phyloP scores from a whole-genome alignment of 2,797 vertebrate species.

The Enteromius argenteus region DNA sequence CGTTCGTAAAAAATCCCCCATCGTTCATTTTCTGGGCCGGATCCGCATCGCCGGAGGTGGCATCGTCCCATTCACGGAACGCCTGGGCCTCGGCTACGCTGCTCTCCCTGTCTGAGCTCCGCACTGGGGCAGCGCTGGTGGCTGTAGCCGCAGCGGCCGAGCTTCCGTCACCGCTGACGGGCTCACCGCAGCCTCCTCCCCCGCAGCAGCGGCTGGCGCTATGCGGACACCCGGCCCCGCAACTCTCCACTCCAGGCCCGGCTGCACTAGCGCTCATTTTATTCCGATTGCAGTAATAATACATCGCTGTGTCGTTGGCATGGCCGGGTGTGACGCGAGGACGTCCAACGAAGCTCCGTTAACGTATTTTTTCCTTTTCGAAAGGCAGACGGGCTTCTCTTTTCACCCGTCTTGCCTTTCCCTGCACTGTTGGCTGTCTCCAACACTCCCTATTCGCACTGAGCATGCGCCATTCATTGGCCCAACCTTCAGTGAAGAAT shows the following conservation, averaged over 20 bases:
- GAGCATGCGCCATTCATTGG: conserved; percentile 62
- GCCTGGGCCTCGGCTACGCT: conserved; percentile 59
- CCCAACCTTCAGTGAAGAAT: conserved; percentile 55
- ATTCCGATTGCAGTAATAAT: conserved; percentile 65
- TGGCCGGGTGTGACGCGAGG: conserved; percentile 48
- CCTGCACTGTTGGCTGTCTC: conserved; percentile 57
- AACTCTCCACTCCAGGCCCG: conserved; percentile 58
- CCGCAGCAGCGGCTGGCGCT: conserved; percentile 55
- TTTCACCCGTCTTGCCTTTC: conserved; percentile 55
- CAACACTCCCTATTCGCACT: conserved; percentile 58
- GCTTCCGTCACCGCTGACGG: conserved; percentile 59
- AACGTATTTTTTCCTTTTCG: conserved; percentile 26
- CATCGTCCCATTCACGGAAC: conserved; percentile 55
- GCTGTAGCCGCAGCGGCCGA: conserved; percentile 57
- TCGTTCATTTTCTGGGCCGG: conserved; percentile 43
- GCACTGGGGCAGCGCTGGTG: conserved; percentile 57
- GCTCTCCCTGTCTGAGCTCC: conserved; percentile 55
- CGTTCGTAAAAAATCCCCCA: conserved; percentile 45
- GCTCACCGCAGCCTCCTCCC: conserved; percentile 60
- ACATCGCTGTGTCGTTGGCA: conserved; percentile 63
- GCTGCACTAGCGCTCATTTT: conserved; percentile 64
- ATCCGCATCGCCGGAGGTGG: conserved; percentile 50
- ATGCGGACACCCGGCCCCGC: conserved; percentile 56
- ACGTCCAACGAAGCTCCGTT: conserved; percentile 32
- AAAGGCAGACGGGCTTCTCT: conserved; percentile 49